These are phyloP conservation scores for Glomeris maerens DNA, from an alignment of 1,140 invertebrate species.

Conservation along the genomic window DNA sequence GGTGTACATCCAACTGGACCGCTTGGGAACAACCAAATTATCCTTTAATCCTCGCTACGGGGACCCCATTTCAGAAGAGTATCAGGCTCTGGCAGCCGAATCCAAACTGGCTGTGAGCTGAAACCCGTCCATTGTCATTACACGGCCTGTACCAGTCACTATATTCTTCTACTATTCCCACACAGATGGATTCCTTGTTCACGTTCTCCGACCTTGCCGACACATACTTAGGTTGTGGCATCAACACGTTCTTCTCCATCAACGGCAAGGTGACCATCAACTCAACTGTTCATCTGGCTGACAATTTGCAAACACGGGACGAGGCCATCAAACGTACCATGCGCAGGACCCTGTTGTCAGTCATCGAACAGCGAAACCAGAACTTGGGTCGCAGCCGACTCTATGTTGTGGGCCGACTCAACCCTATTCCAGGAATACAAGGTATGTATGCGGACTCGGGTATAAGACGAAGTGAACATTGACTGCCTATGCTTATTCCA, in stretches of 20 bases:
- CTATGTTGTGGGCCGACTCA: slow-evolving; percentile 61
- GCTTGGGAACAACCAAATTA: slow-evolving; percentile 52
- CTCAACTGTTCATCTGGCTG: slow-evolving; percentile 53
- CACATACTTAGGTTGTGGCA: slow-evolving; percentile 59
- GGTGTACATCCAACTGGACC: slow-evolving; percentile 63
- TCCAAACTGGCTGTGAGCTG: slow-evolving; percentile 60
- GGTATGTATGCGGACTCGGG: too few relatives aligned
- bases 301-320: slow-evolving; percentile 49
- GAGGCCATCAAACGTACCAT: slow-evolving; percentile 49
- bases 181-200: slow-evolving; percentile 71
- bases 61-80: slow-evolving; percentile 61
- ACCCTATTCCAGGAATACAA: slow-evolving; percentile 52
- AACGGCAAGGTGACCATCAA: slow-evolving; percentile 56
- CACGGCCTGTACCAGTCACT: slow-evolving; percentile 1
- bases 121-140: slow-evolving; percentile 11
- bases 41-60: slow-evolving; percentile 56
- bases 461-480: too few relatives aligned
- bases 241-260: slow-evolving; percentile 65
- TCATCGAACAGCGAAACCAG: slow-evolving; percentile 62
- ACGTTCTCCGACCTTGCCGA: slow-evolving; percentile 76
- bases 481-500: slow-evolving; percentile 21
- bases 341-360: slow-evolving; percentile 65
- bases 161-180: slow-evolving; percentile 17
- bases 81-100: slow-evolving; percentile 67
- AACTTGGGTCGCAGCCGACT: slow-evolving; percentile 71